Base-by-base conservation (phyloP, 30 jellyfish, hydroid and myxozoan genomes). In the Haliclystus octoradiatus region DNA sequence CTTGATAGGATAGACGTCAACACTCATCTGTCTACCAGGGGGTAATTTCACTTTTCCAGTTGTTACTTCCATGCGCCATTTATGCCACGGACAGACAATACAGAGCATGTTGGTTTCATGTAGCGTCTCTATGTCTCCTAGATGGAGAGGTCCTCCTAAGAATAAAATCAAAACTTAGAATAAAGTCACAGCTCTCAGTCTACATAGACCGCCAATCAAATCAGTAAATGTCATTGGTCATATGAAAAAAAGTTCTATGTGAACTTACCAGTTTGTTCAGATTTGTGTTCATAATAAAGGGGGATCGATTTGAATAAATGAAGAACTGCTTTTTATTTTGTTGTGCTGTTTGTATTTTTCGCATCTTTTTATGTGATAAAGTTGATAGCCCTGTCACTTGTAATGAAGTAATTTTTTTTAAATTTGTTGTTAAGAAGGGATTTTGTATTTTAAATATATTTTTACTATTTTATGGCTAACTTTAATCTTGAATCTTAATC, bases 131-230 rank as follows among this genome's bases (percentile, higher is more conserved):
- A 86, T 86, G 65, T 86, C 96, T 19, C 96, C 96, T 50, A 86
- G 76, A 68, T 86, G 96, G 24, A 86, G 75, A 13, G 96, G 96
- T 65, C 96, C 96, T 49, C 96, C 96, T 85, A n/a, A n/a, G n/a
- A n/a, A n/a, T n/a, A n/a, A n/a, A n/a, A n/a, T n/a, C n/a, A n/a
- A n/a, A n/a, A n/a, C n/a, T n/a, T n/a, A n/a, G n/a, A n/a, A n/a
- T n/a, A n/a, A n/a, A n/a, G n/a, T n/a, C n/a, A n/a, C n/a, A n/a
- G n/a, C n/a, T n/a, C n/a, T n/a, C n/a, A n/a, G n/a, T n/a, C n/a
- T n/a, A n/a, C n/a, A n/a, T n/a, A n/a, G n/a, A 47, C 9, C 60
- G 60, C 15, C 12, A 46, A 46, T 7, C 15, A n/a, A 46, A n/a
- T 7, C 12, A 7, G 60, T 7, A 50, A 71, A 24, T 5, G 31